Evolutionary conservation across 1,140 invertebrate species (phyloP).

Genomic region (Leptestheria dahalacensis): DNA sequence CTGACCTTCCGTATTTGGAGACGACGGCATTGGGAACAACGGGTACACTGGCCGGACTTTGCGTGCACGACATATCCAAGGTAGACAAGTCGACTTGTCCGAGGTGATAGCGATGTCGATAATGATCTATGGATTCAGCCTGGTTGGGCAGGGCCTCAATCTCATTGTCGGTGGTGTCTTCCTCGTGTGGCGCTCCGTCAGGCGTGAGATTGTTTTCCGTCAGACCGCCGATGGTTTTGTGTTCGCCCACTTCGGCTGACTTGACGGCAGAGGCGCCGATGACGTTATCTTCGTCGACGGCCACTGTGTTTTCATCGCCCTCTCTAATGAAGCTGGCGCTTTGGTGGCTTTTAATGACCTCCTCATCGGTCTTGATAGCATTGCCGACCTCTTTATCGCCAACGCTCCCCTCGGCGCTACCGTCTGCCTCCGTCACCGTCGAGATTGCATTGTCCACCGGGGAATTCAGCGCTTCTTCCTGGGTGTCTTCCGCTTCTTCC

Average conservation of each 20-base stretch:
- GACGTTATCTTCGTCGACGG: not conserved
- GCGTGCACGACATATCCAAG: constrained; percentile 10
- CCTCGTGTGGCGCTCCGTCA: constrained; percentile 1
- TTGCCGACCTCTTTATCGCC: not conserved
- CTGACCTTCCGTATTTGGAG: constrained; percentile 15
- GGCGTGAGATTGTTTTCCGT: not conserved
- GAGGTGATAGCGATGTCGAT: constrained; percentile 1
- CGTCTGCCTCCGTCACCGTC: not conserved
- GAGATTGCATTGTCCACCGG: not conserved
- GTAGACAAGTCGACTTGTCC: not conserved
- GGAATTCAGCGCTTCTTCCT: not conserved
- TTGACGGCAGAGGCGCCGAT: not conserved
- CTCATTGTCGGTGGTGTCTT: constrained; percentile 7
- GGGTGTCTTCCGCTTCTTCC: not conserved
- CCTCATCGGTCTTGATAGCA: not conserved
- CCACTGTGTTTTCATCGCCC: not conserved
- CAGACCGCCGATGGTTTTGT: not conserved
- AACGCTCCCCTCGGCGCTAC: not conserved
- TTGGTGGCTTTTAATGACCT: not conserved
- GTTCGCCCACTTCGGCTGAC: not conserved
- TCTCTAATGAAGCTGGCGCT: not conserved
- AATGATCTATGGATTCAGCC: not conserved
- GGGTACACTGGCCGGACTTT: not conserved
- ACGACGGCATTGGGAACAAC: constrained; percentile 10
- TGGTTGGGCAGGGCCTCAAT: not conserved